Base-by-base conservation (phyloP, 1,140 invertebrate genomes). In the Aplysia californica region DNA sequence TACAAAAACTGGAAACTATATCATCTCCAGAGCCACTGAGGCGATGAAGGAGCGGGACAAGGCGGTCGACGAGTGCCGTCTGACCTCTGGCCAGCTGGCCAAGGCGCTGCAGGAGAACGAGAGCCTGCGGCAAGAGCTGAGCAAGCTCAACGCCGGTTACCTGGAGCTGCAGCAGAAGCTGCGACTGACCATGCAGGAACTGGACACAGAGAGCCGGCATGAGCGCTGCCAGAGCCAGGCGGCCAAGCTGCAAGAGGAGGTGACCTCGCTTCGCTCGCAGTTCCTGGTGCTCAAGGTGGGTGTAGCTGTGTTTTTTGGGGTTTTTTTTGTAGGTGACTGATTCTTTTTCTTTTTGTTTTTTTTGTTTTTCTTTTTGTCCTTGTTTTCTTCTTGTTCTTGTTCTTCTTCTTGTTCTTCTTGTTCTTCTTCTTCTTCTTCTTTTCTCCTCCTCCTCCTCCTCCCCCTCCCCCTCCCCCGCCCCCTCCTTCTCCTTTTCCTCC, bases 11-110 rank as follows among this genome's bases (percentile, higher is more conserved):
- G n/a, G 10, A 21, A 15, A 3, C 15, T 68, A 3, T 39, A 3
- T n/a, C 1, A 4, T 36, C 18, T 21, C 31, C 3, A 70, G 68
- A 35, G 29, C 58, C 3, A n/a, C 38, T 3, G 31, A 1, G 21
- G 29, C 10, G 4, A 35, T 39, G 29, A 56, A 56, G 38, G 68
- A 70, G 50, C 31, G 68, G 29, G 68, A 70, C 50, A 56, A 56
- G 41, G 41, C 50, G 1, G 2, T 70, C n/a, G 29, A 55, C 38
- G 44, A 70, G 23, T 21, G 31, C 50, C n/a, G 26, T 1, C 33
- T 15, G 3, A 21, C 58, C 29, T 20, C 33, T 1, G 31, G 29
- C 15, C 44, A 70, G 15, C 31, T 55, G 1, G 36, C 31, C 15
- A 56, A 21, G n/a, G 20, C 58, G 26, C 26, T 31, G 26, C 44